Conservation (phyloP, 2,888 invertebrate species). For the Rhagophthalmus giganteus region DNA sequence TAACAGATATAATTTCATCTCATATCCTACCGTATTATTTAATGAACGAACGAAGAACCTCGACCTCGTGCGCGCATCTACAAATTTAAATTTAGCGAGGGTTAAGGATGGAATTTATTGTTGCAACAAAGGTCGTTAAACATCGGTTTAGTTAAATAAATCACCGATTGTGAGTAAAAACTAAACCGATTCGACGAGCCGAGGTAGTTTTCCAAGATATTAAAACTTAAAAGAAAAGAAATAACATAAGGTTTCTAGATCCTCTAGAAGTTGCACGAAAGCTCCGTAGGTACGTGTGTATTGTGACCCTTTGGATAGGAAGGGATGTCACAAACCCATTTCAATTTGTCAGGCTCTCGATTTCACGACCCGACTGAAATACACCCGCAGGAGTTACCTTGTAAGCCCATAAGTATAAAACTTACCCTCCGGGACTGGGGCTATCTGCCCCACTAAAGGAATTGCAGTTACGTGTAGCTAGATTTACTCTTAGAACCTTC, state of each 20-base stretch:
- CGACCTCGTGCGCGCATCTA: no score
- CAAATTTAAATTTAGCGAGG: no score
- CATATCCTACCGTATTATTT: no score
- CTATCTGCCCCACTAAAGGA: slow-evolving; percentile 36
- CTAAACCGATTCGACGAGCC: not conserved
- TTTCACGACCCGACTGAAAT: slow-evolving; percentile 49
- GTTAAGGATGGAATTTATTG: no score
- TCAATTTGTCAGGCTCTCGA: slow-evolving; percentile 52
- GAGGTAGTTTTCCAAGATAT: not conserved
- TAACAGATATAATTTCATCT: no score
- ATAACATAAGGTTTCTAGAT: slow-evolving; percentile 26
- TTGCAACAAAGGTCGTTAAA: no score
- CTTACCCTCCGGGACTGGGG: slow-evolving; percentile 41
- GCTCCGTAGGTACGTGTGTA: slow-evolving; percentile 27
- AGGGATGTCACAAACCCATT: slow-evolving; percentile 46
- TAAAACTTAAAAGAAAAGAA: slow-evolving; percentile 18
- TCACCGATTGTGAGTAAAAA: no score
- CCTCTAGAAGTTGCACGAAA: slow-evolving; percentile 22
- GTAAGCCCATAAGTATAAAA: slow-evolving; percentile 49
- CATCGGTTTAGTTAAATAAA: no score
- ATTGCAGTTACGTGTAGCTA: slow-evolving; percentile 38
- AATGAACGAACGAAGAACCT: no score
- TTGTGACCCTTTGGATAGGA: slow-evolving; percentile 30
- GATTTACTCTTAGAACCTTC: slow-evolving; percentile 34
- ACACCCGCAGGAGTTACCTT: slow-evolving; percentile 50